Base-by-base conservation (phyloP, 2,888 invertebrate species). In the Hofmannophila pseudospretella region DNA sequence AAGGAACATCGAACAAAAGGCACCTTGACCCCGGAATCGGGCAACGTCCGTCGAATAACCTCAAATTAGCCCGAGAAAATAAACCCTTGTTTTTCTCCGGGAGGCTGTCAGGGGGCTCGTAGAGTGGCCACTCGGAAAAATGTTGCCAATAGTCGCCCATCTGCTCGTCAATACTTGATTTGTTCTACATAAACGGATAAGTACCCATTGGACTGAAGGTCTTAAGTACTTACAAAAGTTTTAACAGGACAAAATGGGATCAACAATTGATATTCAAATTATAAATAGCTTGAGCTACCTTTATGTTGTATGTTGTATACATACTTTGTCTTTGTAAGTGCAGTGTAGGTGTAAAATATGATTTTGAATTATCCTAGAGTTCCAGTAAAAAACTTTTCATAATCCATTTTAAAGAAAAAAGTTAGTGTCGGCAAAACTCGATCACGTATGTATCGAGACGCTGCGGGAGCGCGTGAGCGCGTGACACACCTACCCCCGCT, bases 11-110 rank as follows among this genome's bases (percentile, higher is more conserved):
- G 48, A 56, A 43, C 51, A 53, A 51, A 58, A 50, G 49, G 47
- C 52, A 51, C 49, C 45, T 47, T 54, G 55, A 51, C 49, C 48
- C 47, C 53, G 61, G 60, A 60, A 61, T 58, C 59, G 54, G 54
- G 49, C 40, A 53, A 47, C 49, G 58, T 58, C 54, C 58, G 47
- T 57, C 58, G 57, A 63, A 56, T 60, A 62, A 68, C 70, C 69
- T 67, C 70, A 71, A 75, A 77, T 75, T 73, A 72, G 67, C 58
- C 54, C 49, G 55, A 51, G 58, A 72, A 72, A 76, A 70, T 68
- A 76, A 74, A 71, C 53, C 58, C 57, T 54, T 59, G 63, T 67
- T 71, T 65, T 65, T 63, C 54, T 58, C 57, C 49, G 50, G 46
- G 51, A 47, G 50, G 49, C 54, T 66, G 69, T 66, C 73, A 67